phyloP scores from a whole-genome alignment of 1,140 invertebrate genomes.

The Macrobrachium nipponense region DNA sequence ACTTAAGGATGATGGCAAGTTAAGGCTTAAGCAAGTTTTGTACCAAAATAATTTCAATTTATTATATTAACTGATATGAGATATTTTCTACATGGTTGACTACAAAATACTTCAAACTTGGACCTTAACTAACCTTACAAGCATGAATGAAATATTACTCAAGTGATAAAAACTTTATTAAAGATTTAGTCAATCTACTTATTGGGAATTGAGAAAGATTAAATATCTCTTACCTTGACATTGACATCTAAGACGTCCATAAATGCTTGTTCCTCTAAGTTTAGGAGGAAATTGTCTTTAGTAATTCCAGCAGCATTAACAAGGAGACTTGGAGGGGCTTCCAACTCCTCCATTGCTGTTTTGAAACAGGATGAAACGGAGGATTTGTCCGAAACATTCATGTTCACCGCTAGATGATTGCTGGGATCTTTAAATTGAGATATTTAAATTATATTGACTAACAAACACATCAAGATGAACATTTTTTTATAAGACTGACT shows the following conservation, averaged over 20 bases:
- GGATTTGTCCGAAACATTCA: constrained; percentile 40
- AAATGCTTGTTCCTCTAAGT: constrained; percentile 61
- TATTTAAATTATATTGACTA: neutral
- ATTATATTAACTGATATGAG: too few species aligned
- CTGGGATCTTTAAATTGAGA: constrained; percentile 21
- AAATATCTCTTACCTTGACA: constrained; percentile 76
- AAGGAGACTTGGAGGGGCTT: constrained; percentile 45
- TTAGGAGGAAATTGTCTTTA: constrained; percentile 52
- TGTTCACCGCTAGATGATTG: constrained; percentile 30
- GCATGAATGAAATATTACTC: too few species aligned
- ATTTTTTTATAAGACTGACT: neutral
- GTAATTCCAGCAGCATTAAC: constrained; percentile 62
- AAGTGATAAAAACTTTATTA: neutral
- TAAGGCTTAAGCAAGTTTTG: too few species aligned
- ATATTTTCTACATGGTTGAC: too few species aligned
- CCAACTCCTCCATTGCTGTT: constrained; percentile 22
- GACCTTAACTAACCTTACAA: neutral
- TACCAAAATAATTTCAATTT: too few species aligned
- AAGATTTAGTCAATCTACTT: neutral
- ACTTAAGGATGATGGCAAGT: too few species aligned
- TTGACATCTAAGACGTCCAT: constrained; percentile 85
- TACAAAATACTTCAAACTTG: neutral
- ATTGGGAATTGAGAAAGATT: neutral
- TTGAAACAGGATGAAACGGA: constrained; percentile 34
- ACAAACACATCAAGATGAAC: neutral